Percentiles rank a stretch among this genome's conserved stretches.
phyloP scores from a whole-genome alignment of 2,797 vertebrate genomes.

The Apogon hyalosoma region DNA sequence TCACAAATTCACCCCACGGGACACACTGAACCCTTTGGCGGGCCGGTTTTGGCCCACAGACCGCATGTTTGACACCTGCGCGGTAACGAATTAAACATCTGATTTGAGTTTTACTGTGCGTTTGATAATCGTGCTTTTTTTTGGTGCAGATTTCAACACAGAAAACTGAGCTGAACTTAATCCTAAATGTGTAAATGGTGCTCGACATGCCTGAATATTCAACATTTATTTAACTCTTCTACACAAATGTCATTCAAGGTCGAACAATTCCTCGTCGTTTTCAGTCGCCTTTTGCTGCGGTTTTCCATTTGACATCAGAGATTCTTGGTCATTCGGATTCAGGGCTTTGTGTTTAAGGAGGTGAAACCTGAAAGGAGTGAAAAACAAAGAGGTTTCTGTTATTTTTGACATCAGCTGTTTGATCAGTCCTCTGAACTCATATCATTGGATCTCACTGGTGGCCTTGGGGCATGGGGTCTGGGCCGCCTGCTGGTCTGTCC shows the following conservation, averaged over 20 bases:
- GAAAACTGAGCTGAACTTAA: background rate
- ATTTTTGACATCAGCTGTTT: background rate
- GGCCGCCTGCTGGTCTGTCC: conserved; percentile 83
- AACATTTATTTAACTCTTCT: background rate
- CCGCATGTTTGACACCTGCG: too few species aligned
- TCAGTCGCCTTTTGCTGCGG: conserved; percentile 80
- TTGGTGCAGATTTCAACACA: background rate
- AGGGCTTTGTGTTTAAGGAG: conserved; percentile 87
- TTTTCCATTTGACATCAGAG: conserved; percentile 85
- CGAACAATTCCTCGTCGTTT: conserved; percentile 49
- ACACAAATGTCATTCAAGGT: conserved; percentile 55
- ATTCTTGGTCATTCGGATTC: conserved; percentile 86
- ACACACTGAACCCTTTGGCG: too few species aligned
- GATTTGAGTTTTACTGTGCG: background rate
- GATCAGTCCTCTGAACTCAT: background rate
- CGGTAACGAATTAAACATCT: too few species aligned
- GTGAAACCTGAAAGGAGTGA: conserved; percentile 80
- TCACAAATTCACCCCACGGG: too few species aligned
- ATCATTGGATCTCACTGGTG: conserved; percentile 85
- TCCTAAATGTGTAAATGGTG: background rate
- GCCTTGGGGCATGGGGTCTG: conserved; percentile 81
- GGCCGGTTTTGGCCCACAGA: too few species aligned
- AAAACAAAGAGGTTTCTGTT: background rate
- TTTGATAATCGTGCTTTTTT: background rate
- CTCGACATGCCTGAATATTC: conserved; percentile 7